Conservation (phyloP, 2,888 invertebrate species). For the Argyresthia albistria region DNA sequence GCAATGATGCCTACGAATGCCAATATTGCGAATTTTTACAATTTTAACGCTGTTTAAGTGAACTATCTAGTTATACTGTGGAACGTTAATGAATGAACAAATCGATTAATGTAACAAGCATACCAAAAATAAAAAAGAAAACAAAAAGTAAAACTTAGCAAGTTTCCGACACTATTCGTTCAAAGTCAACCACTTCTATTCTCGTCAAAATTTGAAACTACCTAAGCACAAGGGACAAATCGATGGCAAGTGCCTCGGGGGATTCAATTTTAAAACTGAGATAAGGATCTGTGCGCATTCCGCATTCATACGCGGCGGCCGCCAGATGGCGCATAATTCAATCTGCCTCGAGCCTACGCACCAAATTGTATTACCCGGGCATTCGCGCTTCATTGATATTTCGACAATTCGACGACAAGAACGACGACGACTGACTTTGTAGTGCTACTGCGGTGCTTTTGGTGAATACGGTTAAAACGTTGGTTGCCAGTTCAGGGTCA, state of each 20-base stretch:
- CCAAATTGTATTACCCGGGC: constrained; percentile 66
- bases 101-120: too few relatives aligned
- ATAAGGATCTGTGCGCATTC: constrained; percentile 65
- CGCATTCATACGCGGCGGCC: constrained; percentile 65
- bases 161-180: not conserved
- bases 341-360: constrained; percentile 65
- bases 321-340: constrained; percentile 71
- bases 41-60: too few relatives aligned
- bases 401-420: constrained; percentile 41
- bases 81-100: too few relatives aligned
- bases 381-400: constrained; percentile 73
- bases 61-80: too few relatives aligned
- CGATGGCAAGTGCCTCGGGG: constrained; percentile 52
- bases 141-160: too few relatives aligned
- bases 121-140: too few relatives aligned
- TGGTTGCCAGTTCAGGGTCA: too few relatives aligned
- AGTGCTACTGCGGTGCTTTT: too few relatives aligned
- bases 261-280: constrained; percentile 70
- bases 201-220: constrained; percentile 13
- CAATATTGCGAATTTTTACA: too few relatives aligned
- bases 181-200: not conserved
- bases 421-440: too few relatives aligned
- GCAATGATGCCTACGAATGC: too few relatives aligned
- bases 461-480: too few relatives aligned
- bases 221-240: constrained; percentile 53